phyloP scores from a whole-genome alignment of 2,113 vertebrate genomes.

The Condylura cristata region DNA sequence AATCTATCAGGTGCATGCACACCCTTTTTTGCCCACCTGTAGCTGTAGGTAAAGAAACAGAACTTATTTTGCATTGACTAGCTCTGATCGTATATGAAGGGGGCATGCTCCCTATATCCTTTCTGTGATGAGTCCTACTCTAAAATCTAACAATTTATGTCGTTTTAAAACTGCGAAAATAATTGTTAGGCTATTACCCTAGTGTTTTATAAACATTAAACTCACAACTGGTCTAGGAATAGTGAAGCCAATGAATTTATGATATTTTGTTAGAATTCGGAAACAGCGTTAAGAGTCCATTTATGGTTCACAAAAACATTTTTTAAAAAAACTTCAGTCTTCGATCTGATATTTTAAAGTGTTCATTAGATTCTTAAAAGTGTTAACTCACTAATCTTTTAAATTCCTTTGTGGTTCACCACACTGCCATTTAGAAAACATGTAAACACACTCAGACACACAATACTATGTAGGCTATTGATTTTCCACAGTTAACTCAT shows the following conservation, averaged over 20 bases:
- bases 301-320: neutral
- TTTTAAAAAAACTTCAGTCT: neutral
- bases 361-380: neutral
- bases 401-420: neutral
- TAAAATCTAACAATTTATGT: neutral
- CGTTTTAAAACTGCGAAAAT: conserved; percentile 31
- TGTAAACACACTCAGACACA: neutral
- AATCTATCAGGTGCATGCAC: neutral
- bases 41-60: neutral
- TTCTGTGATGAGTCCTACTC: neutral
- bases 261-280: neutral
- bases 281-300: neutral
- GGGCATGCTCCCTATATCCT: neutral
- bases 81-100: neutral
- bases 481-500: neutral
- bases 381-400: neutral
- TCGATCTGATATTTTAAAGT: neutral
- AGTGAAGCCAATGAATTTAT: neutral
- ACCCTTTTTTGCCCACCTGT: fast-evolving
- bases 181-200: neutral
- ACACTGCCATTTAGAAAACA: conserved; percentile 45
- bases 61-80: neutral
- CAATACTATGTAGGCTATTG: neutral
- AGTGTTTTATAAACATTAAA: conserved; percentile 11
- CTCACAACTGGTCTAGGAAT: neutral